Evolutionary conservation across 2,113 vertebrate species (phyloP), one percentile per base, ranked within the genome.

Genomic region (Silurus meridionalis): DNA sequence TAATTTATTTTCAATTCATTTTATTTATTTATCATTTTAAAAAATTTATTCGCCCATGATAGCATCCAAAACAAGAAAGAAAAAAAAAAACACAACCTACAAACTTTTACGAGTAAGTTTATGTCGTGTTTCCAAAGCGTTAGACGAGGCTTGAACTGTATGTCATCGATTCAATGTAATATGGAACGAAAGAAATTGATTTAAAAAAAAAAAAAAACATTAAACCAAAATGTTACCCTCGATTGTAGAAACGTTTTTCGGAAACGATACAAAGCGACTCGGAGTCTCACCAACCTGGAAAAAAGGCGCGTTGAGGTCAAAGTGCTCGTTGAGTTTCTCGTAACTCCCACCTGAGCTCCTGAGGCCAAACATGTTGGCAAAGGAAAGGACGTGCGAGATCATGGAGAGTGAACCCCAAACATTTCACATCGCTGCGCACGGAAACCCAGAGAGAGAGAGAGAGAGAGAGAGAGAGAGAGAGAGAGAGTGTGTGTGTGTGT

Each of bases 361-460:
- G 87, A 93, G 92, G 94, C 94, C 94, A 93, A 95, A 94, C 94
- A 95, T 95, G 91, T 91, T 94, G 94, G 94, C 93, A 61, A 92
- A 89, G 92, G 94, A 93, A 89, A 92, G 91, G 89, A 94, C 90
- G 86, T 90, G 90, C 85, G 90, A 87, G 89, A 92, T 91, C 94
- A 93, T 95, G 88, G 92, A 94, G 92, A 90, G 28, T 52, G n/a
- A 72, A 53, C 80, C 88, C 64, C 77, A 61, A 79, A 87, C 88
- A 89, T 89, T 82, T 82, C 46, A 75, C 72, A 85, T 71, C 46
- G 52, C 28, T 81, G 80, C 80, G 61, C 50, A 28, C 25, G n/a
- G 25, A 55, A 37, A 9, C 25, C 25, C 25, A 28, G 61, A 55
- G 53, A 50, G 50, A 87, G 61, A 19, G 74, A 71, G 28, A 80